Conservation (phyloP, 1,140 invertebrate species). For the Chrysomallon squamiferum region DNA sequence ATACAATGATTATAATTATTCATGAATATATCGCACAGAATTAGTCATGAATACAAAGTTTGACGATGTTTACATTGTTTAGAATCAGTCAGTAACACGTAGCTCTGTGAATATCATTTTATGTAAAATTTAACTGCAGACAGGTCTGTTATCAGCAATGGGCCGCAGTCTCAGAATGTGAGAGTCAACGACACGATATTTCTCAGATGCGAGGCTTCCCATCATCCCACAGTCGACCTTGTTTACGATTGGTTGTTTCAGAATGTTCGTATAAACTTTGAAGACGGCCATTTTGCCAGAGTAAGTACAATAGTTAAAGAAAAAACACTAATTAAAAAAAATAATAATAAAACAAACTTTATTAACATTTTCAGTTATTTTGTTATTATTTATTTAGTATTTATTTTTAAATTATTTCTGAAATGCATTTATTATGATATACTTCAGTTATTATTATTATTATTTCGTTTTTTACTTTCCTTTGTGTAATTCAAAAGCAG, state of each 20-base stretch:
- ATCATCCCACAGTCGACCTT: slow-evolving; percentile 20
- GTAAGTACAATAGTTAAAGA: slow-evolving; percentile 21
- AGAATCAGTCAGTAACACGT: no score
- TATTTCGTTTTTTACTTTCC: neutral
- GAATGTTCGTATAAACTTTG: slow-evolving; percentile 28
- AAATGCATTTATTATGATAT: neutral
- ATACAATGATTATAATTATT: no score
- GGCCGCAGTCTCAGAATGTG: slow-evolving; percentile 8
- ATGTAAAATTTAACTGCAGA: slow-evolving; percentile 14
- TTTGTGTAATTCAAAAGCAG: neutral
- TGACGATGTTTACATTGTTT: no score
- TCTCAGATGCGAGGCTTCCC: slow-evolving; percentile 31
- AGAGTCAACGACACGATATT: slow-evolving; percentile 41
- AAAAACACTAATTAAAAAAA: neutral
- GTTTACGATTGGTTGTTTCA: slow-evolving; percentile 40
- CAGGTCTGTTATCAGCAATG: slow-evolving; percentile 24
- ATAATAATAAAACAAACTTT: neutral
- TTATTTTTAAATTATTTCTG: neutral
- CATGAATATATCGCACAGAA: no score
- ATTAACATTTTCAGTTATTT: neutral
- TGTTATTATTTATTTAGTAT: neutral
- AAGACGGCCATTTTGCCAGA: slow-evolving; percentile 26
- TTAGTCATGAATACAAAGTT: no score
- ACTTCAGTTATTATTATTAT: neutral
- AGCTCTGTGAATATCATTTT: no score